Percentiles rank a stretch among this genome's conserved stretches.
phyloP scores from a whole-genome alignment of 2,797 vertebrate species.

The Danio albolineatus region DNA sequence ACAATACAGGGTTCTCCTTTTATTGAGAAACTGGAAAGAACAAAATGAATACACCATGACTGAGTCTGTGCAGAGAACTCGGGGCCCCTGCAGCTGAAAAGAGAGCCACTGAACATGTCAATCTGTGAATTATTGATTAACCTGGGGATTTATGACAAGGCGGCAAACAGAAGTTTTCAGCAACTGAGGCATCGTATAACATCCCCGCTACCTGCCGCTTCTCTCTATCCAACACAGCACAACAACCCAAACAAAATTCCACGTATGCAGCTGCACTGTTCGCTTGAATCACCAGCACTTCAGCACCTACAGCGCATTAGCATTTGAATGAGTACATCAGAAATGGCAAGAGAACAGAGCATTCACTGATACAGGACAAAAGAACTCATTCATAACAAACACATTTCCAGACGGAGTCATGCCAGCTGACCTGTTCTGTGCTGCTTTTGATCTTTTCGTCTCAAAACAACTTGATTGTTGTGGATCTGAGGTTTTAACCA shows the following conservation, averaged over 20 bases:
- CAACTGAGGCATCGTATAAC: constrained; percentile 11
- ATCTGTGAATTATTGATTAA: constrained; percentile 60
- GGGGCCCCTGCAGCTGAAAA: constrained; percentile 30
- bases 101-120: constrained; percentile 42
- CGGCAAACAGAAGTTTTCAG: constrained; percentile 43
- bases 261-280: constrained; percentile 9
- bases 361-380: constrained; percentile 39
- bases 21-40: constrained; percentile 11
- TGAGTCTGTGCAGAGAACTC: constrained; percentile 14
- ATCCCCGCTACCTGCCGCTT: constrained; percentile 9
- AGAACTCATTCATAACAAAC: constrained; percentile 33
- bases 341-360: constrained; percentile 24
- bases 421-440: constrained; percentile 9
- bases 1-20: constrained; percentile 13
- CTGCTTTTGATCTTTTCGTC: constrained; percentile 34
- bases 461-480: background rate
- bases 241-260: constrained; percentile 25
- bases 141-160: constrained; percentile 36
- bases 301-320: constrained; percentile 12
- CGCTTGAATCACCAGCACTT: constrained; percentile 25
- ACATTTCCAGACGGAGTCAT: constrained; percentile 23
- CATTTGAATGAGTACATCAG: constrained; percentile 36
- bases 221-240: background rate
- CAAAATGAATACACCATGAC: constrained; percentile 3
- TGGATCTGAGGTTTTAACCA: constrained; percentile 1